Conservation (phyloP, 2,888 invertebrate species). For the Cataglyphis cursor region DNA sequence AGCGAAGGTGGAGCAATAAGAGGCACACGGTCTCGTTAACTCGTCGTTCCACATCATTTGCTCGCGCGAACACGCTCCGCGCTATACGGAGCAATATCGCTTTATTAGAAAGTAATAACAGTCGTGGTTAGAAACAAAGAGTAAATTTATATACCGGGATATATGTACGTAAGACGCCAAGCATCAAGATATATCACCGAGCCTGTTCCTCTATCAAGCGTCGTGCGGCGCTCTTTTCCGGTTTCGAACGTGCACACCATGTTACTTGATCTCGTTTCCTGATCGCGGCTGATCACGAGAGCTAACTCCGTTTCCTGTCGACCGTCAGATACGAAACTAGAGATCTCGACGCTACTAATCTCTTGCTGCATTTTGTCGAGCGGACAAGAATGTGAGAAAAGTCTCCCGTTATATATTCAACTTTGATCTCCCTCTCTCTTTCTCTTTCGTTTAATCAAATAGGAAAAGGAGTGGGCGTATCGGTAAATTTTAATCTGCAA, state of each 20-base stretch:
- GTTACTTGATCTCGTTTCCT: constrained; percentile 63
- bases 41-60: constrained; percentile 80
- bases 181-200: constrained; percentile 70
- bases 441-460: constrained; percentile 26
- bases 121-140: constrained; percentile 72
- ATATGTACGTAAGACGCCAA: constrained; percentile 65
- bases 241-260: constrained; percentile 23
- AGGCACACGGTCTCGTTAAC: constrained; percentile 78
- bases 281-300: constrained; percentile 70
- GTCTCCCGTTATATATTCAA: neutral
- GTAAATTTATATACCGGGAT: constrained; percentile 71
- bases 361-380: constrained; percentile 29
- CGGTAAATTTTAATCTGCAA: constrained; percentile 26
- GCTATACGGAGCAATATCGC: constrained; percentile 76
- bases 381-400: neutral
- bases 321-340: constrained; percentile 31
- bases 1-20: constrained; percentile 63
- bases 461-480: neutral
- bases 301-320: constrained; percentile 73
- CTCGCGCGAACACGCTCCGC: constrained; percentile 63
- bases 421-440: neutral
- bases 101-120: constrained; percentile 82
- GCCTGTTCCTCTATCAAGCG: constrained; percentile 57
- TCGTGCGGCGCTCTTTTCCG: constrained; percentile 34
- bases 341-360: constrained; percentile 22